Base-by-base conservation (phyloP, 2,888 invertebrate genomes). In the Ptychoptera contaminata region DNA sequence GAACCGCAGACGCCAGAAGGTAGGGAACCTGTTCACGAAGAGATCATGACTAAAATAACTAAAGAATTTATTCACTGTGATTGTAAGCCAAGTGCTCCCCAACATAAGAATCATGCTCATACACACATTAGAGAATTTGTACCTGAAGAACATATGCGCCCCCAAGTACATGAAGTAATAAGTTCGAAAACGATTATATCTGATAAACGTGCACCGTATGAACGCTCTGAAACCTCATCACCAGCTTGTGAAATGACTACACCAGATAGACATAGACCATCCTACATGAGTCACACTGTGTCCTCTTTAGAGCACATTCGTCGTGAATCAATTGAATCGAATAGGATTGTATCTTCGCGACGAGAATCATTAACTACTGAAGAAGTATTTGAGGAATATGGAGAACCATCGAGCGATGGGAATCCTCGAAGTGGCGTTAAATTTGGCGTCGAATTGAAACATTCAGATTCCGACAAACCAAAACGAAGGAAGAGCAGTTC, bases 391-490 rank as follows among this genome's bases (percentile, higher is more conserved):
- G 61, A 2, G 47, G 23, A 59, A 2, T 63, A 64, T 8, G 62
- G 62, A 16, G 57, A 58, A 9, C n/a, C 37, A 2, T 44, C 38
- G 1, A 67, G 67, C 51, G 69, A 71, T 29, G 70, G 70, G 50
- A 73, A 65, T 50, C 63, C 73, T 11, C 63, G 69, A 37, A 68
- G 70, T 16, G 69, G 71, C 40, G 73, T 74, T 2, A 81, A 80
- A 55, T 82, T 82, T 55, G 81, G 81, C 31, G 75, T 82, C 8
- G 78, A 77, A 42, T 63, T 79, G 29, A 71, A 72, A 23, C 68
- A 71, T 47, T 67, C 70, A 8, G 72, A 69, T 49, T 62, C 67
- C 2, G 62, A 68, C 7, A 58, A 59, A n/a, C 68, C 66, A 49
- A 67, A 65, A 45, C 67, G 69, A 51, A 59, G 67, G 44, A 66